phyloP scores from a whole-genome alignment of 1,140 invertebrate species.

The Procambarus clarkii region DNA sequence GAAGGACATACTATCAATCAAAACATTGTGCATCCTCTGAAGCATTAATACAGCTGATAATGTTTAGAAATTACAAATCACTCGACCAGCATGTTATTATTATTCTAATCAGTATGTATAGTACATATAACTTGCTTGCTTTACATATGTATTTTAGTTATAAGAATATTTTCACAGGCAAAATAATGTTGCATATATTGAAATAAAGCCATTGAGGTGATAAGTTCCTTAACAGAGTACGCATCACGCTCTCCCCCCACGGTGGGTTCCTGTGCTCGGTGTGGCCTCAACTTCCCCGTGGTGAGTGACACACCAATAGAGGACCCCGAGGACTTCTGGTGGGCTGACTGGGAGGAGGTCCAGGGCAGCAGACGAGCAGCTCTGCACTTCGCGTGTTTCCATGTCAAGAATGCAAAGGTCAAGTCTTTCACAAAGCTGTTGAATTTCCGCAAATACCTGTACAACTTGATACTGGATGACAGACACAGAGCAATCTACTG shows the following conservation, averaged over 20 bases:
- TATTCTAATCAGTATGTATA: background rate
- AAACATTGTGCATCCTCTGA: background rate
- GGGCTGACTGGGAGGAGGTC: slow-evolving; percentile 48
- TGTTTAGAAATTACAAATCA: background rate
- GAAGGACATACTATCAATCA: background rate
- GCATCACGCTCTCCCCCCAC: slow-evolving; percentile 19
- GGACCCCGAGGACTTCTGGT: slow-evolving; percentile 41
- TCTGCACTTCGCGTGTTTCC: background rate
- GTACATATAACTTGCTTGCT: background rate
- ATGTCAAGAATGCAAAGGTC: background rate
- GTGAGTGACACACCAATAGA: slow-evolving; percentile 22
- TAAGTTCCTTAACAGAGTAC: slow-evolving; percentile 14
- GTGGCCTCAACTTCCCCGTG: slow-evolving; percentile 1
- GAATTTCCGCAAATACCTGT: slow-evolving; percentile 31
- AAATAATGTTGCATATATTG: too few species aligned
- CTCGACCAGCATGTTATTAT: background rate
- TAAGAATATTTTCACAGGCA: too few species aligned
- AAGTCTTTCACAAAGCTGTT: slow-evolving; percentile 33
- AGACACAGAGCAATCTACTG: slow-evolving; percentile 49
- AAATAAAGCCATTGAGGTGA: background rate
- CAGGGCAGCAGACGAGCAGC: slow-evolving; percentile 42
- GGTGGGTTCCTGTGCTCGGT: background rate
- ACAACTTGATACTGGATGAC: slow-evolving; percentile 58
- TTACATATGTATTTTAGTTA: background rate
- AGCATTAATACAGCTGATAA: background rate